These are phyloP conservation scores for Papilio polytes DNA, from an alignment of 1,140 invertebrate species.

Conservation along the genomic window DNA sequence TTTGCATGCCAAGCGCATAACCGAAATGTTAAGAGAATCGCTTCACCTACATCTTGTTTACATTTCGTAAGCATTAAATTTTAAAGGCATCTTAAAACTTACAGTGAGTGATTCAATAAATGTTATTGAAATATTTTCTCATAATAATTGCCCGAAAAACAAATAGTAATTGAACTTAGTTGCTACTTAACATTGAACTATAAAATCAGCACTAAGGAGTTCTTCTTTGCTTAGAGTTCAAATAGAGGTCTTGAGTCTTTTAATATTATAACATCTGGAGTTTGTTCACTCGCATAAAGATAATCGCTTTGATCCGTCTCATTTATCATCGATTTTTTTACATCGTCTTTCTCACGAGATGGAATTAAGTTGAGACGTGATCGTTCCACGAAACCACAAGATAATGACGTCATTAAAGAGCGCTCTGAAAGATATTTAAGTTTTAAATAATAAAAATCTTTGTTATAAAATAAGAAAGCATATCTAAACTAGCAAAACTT, in stretches of 20 bases:
- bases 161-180: no score
- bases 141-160: no score
- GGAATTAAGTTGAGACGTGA: conserved; percentile 21
- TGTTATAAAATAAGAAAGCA: background rate
- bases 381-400: background rate
- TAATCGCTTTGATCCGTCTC: conserved; percentile 21
- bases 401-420: conserved; percentile 19
- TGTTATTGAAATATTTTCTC: background rate
- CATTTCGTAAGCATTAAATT: background rate
- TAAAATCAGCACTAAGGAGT: background rate
- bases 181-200: background rate
- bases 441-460: conserved; percentile 6
- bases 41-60: background rate
- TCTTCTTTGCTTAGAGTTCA: background rate
- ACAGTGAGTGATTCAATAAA: no score
- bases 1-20: background rate
- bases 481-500: no score
- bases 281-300: background rate
- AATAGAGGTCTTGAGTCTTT: background rate
- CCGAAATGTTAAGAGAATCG: background rate
- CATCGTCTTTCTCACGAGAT: background rate
- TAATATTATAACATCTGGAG: background rate
- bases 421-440: background rate
- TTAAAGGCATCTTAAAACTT: background rate
- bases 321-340: conserved; percentile 18